A percentile compares a stretch with the other conserved stretches of the same genome.
Conservation (phyloP, 2,113 vertebrate genomes). For the mouse (Mus musculus) region GRCm39 chr11:50157001-50157500, state of each 20-base stretch:
- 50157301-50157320: slow-evolving; percentile 93
- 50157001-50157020: slow-evolving; percentile 89
- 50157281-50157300: slow-evolving; percentile 86
- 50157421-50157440: slow-evolving; percentile 96
- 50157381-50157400: slow-evolving; percentile 98
- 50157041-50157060: slow-evolving; percentile 88
- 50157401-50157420: slow-evolving; percentile 99
- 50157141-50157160: slow-evolving; percentile 87
- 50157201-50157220: slow-evolving; percentile 92
- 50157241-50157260: slow-evolving; percentile 96
- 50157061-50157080: slow-evolving; percentile 85
- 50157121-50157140: slow-evolving; percentile 87
- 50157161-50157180: slow-evolving; percentile 91
- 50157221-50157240: slow-evolving; percentile 94
- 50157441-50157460: slow-evolving; percentile 90
- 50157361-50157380: slow-evolving; percentile 95
- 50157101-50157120: slow-evolving; percentile 88
- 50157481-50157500: slow-evolving; percentile 96
- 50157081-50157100: slow-evolving; percentile 85
- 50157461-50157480: slow-evolving; percentile 93
- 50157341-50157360: slow-evolving; percentile 99
- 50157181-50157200: slow-evolving; percentile 91
- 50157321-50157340: slow-evolving; percentile 96
- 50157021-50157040: slow-evolving; percentile 86
- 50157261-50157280: slow-evolving; percentile 90